These are phyloP conservation scores for Crocuta crocuta DNA, from an alignment of 2,113 vertebrate genomes.

Conservation along the genomic window DNA sequence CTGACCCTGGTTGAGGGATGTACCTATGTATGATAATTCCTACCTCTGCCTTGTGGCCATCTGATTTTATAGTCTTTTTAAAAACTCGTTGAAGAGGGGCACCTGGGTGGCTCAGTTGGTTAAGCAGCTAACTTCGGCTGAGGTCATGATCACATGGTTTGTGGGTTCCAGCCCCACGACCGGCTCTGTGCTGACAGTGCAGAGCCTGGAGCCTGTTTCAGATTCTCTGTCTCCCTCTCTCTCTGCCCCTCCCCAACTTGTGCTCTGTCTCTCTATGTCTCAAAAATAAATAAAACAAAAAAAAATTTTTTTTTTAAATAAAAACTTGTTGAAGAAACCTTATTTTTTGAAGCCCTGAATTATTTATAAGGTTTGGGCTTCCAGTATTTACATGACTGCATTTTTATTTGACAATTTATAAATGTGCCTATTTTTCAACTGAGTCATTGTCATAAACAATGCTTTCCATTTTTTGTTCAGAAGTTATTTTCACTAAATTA, in stretches of 20 bases:
- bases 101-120: too few relatives aligned
- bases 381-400: not conserved
- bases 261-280: too few relatives aligned
- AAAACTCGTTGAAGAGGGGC: not conserved
- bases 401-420: conserved; percentile 23
- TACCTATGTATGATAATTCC: not conserved
- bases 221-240: too few relatives aligned
- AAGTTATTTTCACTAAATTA: conserved; percentile 4
- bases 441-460: not conserved
- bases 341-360: not conserved
- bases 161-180: too few relatives aligned
- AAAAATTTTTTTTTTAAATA: too few relatives aligned
- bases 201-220: too few relatives aligned
- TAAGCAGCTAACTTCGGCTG: too few relatives aligned
- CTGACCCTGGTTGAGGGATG: not conserved
- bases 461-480: not conserved
- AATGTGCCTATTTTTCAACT: conserved; percentile 6
- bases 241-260: too few relatives aligned
- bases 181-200: too few relatives aligned
- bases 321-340: not conserved
- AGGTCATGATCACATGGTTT: too few relatives aligned
- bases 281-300: too few relatives aligned
- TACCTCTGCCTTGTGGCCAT: not conserved
- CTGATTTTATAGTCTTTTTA: not conserved
- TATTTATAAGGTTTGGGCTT: not conserved